Conservation (phyloP, 2,797 vertebrate genomes). For the Acanthiza pusilla region DNA sequence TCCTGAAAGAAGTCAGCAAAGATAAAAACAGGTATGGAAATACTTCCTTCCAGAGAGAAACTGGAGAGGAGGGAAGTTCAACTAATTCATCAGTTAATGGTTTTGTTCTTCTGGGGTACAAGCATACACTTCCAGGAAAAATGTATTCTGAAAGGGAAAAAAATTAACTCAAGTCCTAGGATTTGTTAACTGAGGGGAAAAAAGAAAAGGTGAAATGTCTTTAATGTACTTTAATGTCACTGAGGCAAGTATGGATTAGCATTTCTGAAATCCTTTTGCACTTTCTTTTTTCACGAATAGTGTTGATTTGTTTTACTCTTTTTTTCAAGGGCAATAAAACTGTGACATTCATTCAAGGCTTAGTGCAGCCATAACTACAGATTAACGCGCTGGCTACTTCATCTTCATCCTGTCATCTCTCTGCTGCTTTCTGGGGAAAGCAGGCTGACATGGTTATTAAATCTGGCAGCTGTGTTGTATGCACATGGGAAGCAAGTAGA, state of each 20-base stretch:
- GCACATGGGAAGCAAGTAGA: conserved; percentile 54
- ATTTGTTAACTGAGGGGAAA: not conserved
- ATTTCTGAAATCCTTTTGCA: conserved; percentile 9
- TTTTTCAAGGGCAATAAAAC: conserved; percentile 7
- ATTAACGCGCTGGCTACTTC: not conserved
- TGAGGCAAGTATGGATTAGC: not conserved
- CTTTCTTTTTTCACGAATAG: not conserved
- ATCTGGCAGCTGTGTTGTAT: conserved; percentile 72
- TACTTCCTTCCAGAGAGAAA: not conserved
- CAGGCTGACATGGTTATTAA: conserved; percentile 68
- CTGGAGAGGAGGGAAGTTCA: not conserved
- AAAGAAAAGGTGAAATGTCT: not conserved
- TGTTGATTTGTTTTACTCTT: not conserved
- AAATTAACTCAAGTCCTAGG: not conserved
- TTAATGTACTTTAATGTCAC: not conserved
- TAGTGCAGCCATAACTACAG: conserved; percentile 51
- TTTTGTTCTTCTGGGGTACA: not conserved
- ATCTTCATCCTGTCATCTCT: conserved; percentile 56
- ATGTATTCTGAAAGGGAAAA: not conserved
- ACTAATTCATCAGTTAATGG: not conserved
- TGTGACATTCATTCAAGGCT: not conserved
- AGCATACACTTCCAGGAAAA: not conserved
- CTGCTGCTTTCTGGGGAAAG: conserved; percentile 37
- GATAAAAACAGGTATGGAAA: not conserved
- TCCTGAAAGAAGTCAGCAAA: not conserved